Conservation (phyloP, 2,797 vertebrate species). For the Hozukius guyotensis region DNA sequence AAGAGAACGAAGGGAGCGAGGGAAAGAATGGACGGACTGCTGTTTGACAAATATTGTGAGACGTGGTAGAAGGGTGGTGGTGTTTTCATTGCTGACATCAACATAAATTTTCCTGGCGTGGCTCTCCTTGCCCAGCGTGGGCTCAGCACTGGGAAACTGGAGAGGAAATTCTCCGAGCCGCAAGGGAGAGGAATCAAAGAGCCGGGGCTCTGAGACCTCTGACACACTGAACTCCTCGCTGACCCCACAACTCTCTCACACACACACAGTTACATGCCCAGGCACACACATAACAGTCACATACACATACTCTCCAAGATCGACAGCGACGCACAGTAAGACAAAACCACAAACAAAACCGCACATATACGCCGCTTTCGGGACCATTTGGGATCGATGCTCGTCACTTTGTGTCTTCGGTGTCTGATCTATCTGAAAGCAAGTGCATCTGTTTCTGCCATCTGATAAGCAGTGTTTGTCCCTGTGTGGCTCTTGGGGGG, state of each 20-base stretch:
- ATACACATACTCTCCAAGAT: not conserved
- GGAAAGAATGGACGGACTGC: slow-evolving; percentile 81
- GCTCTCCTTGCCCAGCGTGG: slow-evolving; percentile 81
- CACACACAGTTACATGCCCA: slow-evolving; percentile 5
- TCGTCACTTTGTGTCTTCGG: slow-evolving; percentile 23
- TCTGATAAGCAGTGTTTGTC: slow-evolving; percentile 55
- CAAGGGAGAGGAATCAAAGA: slow-evolving; percentile 82
- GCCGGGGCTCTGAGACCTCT: slow-evolving; percentile 77
- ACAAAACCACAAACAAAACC: slow-evolving; percentile 26
- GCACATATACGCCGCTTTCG: not conserved
- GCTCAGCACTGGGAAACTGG: slow-evolving; percentile 80
- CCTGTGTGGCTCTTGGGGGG: slow-evolving; percentile 37
- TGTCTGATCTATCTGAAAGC: slow-evolving; percentile 35
- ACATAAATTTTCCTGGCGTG: slow-evolving; percentile 83
- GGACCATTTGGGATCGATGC: slow-evolving; percentile 33
- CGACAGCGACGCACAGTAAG: slow-evolving; percentile 17
- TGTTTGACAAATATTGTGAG: slow-evolving; percentile 88
- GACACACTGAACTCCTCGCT: slow-evolving; percentile 78
- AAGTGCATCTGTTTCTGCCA: slow-evolving; percentile 46
- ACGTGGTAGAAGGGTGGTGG: slow-evolving; percentile 75
- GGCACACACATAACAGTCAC: slow-evolving; percentile 26
- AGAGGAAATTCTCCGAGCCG: slow-evolving; percentile 81
- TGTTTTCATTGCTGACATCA: slow-evolving; percentile 88
- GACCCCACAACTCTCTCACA: slow-evolving; percentile 65
- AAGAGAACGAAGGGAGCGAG: slow-evolving; percentile 60